Percentiles rank a stretch among this genome's conserved stretches.
Conservation (phyloP, 2,888 invertebrate genomes). For the Agrotis puta region DNA sequence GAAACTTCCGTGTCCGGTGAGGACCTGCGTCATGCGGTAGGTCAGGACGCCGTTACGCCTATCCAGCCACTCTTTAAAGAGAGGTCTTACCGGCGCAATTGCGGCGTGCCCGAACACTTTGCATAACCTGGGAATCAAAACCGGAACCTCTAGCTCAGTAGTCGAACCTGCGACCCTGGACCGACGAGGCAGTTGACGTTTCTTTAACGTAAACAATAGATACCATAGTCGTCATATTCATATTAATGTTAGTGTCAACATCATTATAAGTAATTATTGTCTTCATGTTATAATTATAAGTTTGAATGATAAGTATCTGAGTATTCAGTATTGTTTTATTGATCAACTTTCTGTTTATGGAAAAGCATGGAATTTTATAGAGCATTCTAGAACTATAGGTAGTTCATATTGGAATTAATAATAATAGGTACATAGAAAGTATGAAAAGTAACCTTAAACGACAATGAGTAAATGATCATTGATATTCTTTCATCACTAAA, state of each 20-base stretch:
- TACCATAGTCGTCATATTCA: too few species aligned
- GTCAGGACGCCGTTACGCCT: too few species aligned
- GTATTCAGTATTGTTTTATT: conserved; percentile 20
- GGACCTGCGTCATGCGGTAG: too few species aligned
- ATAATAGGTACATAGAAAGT: neutral
- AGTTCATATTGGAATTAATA: neutral
- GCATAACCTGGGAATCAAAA: too few species aligned
- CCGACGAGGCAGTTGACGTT: neutral
- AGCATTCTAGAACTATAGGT: neutral
- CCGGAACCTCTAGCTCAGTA: too few species aligned
- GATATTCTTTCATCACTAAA: too few species aligned
- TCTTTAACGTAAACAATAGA: neutral
- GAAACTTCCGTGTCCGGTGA: too few species aligned
- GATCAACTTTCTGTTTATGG: conserved; percentile 3
- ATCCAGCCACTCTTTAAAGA: too few species aligned
- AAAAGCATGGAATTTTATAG: neutral
- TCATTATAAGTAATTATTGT: neutral
- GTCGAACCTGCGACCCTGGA: too few species aligned
- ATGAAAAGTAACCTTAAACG: neutral
- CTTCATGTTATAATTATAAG: neutral
- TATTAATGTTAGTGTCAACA: conserved; percentile 3
- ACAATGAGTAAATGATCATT: too few species aligned
- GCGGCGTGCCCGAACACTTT: too few species aligned
- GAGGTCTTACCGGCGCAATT: too few species aligned
- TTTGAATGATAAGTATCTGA: neutral